phyloP scores from a whole-genome alignment of 2,888 invertebrate species.

The Ophonus ardosiacus region DNA sequence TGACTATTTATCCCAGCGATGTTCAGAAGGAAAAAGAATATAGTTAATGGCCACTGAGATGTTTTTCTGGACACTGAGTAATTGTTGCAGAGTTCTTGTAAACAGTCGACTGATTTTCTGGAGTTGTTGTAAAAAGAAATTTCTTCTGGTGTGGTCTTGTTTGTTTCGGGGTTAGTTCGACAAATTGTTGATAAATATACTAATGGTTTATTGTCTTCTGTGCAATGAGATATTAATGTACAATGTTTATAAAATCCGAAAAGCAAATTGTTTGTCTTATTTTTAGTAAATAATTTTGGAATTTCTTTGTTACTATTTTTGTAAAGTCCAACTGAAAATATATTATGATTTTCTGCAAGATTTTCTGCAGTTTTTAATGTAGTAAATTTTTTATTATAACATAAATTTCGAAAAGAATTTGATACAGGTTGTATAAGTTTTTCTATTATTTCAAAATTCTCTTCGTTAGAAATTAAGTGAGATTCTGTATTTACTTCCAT shows the following conservation, averaged over 20 bases:
- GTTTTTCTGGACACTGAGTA: slow-evolving; percentile 29
- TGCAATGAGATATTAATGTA: not conserved
- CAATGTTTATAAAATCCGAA: slow-evolving; percentile 10
- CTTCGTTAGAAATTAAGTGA: not conserved
- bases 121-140: slow-evolving; percentile 11
- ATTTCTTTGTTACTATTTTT: slow-evolving; percentile 30
- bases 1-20: slow-evolving; percentile 32
- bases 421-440: not conserved
- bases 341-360: not conserved
- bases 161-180: not conserved
- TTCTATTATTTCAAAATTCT: not conserved
- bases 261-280: not conserved
- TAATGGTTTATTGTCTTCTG: not conserved
- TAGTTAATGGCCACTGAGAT: not conserved
- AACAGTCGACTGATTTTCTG: slow-evolving; percentile 13
- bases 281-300: not conserved
- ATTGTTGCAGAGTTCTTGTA: slow-evolving; percentile 14
- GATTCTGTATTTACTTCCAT: slow-evolving; percentile 6
- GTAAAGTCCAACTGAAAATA: not conserved
- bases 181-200: not conserved
- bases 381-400: not conserved
- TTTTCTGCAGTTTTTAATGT: slow-evolving; percentile 1
- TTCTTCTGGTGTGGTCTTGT: slow-evolving; percentile 1
- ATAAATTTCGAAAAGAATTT: not conserved
- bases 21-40: slow-evolving; percentile 22